These are phyloP conservation scores for Bucco capensis DNA, from an alignment of 2,113 vertebrate genomes.

Conservation along the genomic window DNA sequence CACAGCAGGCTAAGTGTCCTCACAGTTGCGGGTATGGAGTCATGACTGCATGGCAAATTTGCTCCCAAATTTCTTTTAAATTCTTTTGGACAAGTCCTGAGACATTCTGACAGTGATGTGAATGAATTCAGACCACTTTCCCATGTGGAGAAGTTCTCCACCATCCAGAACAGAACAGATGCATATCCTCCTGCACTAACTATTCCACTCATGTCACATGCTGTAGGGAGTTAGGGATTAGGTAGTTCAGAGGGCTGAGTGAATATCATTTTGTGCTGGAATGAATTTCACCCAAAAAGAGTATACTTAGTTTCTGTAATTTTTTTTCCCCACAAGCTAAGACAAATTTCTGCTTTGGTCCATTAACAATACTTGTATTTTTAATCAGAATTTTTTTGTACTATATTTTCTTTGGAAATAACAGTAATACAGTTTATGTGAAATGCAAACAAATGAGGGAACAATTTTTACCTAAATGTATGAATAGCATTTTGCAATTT, in stretches of 20 bases:
- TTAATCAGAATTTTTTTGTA: slow-evolving; percentile 66
- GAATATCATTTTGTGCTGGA: neutral
- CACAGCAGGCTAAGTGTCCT: fast-evolving
- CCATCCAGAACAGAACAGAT: neutral
- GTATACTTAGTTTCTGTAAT: neutral
- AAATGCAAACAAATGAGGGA: slow-evolving; percentile 70
- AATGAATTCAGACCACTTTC: neutral
- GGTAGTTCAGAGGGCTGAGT: neutral
- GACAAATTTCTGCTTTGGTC: slow-evolving; percentile 61
- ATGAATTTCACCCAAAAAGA: slow-evolving; percentile 7
- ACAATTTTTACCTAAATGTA: slow-evolving; percentile 51
- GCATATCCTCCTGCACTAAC: neutral
- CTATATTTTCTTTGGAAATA: slow-evolving; percentile 70
- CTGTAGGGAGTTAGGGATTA: neutral
- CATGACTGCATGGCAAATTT: neutral
- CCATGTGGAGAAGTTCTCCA: neutral
- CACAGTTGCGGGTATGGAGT: neutral
- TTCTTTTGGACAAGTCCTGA: neutral
- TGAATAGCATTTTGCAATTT: slow-evolving; percentile 68
- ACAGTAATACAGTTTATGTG: slow-evolving; percentile 57
- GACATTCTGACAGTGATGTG: neutral
- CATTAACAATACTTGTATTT: slow-evolving; percentile 65
- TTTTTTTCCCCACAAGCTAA: slow-evolving; percentile 12
- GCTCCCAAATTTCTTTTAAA: neutral
- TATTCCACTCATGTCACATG: neutral